These are phyloP conservation scores for Enteromius radiatus DNA, from an alignment of 2,797 vertebrate species.

Conservation along the genomic window DNA sequence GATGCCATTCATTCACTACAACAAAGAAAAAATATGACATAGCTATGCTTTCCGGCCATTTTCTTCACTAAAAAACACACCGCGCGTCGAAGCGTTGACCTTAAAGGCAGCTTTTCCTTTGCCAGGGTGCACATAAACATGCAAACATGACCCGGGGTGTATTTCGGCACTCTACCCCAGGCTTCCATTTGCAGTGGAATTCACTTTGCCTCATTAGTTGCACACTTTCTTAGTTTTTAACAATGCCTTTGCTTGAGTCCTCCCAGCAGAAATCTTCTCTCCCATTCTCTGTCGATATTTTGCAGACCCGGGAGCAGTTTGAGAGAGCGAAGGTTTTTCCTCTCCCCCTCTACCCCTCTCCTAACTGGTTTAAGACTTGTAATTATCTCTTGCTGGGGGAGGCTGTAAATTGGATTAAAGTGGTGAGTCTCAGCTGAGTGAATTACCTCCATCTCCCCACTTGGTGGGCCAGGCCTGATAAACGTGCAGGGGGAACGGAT, in stretches of 20 bases:
- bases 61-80: slow-evolving; percentile 32
- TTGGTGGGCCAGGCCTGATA: slow-evolving; percentile 93
- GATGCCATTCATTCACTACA: background rate
- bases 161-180: slow-evolving; percentile 72
- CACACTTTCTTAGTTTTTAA: slow-evolving; percentile 82
- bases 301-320: slow-evolving; percentile 78
- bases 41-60: slow-evolving; percentile 21
- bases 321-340: slow-evolving; percentile 76
- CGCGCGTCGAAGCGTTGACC: slow-evolving; percentile 14
- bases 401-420: slow-evolving; percentile 98
- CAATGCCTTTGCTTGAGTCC: slow-evolving; percentile 79
- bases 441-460: slow-evolving; percentile 88
- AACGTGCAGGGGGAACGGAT: slow-evolving; percentile 91
- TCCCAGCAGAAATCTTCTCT: slow-evolving; percentile 72
- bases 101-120: slow-evolving; percentile 35
- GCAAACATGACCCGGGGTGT: slow-evolving; percentile 71
- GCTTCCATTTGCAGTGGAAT: slow-evolving; percentile 73
- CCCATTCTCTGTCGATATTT: slow-evolving; percentile 73
- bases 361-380: slow-evolving; percentile 90
- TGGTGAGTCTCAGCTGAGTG: slow-evolving; percentile 92
- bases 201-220: slow-evolving; percentile 83
- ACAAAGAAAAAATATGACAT: slow-evolving; percentile 15
- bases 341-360: slow-evolving; percentile 65
- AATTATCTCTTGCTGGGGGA: slow-evolving; percentile 94
- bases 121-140: slow-evolving; percentile 19